Base-by-base conservation (phyloP, 1,140 invertebrate genomes). In the Pseudomyrmex sp. region DNA sequence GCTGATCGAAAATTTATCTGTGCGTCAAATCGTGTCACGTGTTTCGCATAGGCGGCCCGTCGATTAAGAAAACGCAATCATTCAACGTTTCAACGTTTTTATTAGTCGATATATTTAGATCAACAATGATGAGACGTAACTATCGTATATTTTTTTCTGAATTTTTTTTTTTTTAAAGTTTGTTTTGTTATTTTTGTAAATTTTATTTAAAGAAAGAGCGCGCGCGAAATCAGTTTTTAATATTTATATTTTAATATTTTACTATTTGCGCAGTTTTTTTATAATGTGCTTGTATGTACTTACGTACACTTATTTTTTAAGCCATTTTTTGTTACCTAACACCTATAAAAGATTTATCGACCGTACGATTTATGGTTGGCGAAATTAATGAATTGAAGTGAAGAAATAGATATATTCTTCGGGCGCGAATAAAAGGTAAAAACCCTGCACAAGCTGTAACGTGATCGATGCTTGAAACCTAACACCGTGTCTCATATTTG, bases 1-100 rank as follows among this genome's bases (percentile, higher is more conserved):
- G 63, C n/a, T 18, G 52, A 26, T 77, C 48, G 48, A 77, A 77
- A 23, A 54, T 46, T 77, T 77, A 77, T 77, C 18, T 66, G 74
- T 68, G 48, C 58, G n/a, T 63, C 15, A 44, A 76, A 77, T 77
- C 74, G 13, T 13, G 46, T 48, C 18, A 56, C 10, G n/a, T 56
- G 26, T 73, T 58, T 46, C 73, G 20, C 20, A 8, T 35, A 35
- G 5, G 35, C 35, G 46, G 20, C 20, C 20, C 48, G 10, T 46
- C 58, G 20, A 63, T 75, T 75, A 75, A 75, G 62, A 48, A n/a
- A 74, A 62, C 58, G 56, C 10, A 13, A 13, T n/a, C 26, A 56
- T 56, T 52, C 35, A n/a, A 35, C 52, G n/a, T 1, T 15, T 50
- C 50, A 5, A 10, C 50, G 52, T 72, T 72, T 72, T 23, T 26